A percentile compares a stretch with the other conserved stretches of the same genome.
Conservation (phyloP, 2,888 invertebrate genomes). For the Gandaritis pyraliata region DNA sequence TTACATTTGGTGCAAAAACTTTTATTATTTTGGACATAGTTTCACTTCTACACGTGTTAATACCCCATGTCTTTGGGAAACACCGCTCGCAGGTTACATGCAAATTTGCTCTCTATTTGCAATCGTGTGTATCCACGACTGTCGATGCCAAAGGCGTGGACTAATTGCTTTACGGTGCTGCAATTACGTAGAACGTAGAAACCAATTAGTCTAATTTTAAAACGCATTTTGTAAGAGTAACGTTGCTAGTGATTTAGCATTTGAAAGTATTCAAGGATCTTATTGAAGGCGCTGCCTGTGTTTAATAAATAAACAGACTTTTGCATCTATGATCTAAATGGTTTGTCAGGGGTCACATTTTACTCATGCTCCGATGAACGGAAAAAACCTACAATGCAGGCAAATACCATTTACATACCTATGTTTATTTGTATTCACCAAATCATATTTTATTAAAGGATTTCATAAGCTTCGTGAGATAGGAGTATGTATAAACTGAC, state of each 20-base stretch:
- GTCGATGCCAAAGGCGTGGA: constrained; percentile 42
- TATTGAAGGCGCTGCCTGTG: too few relatives aligned
- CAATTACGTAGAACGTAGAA: constrained; percentile 37
- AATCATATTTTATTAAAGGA: neutral
- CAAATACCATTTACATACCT: too few relatives aligned
- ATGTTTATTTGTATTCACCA: too few relatives aligned
- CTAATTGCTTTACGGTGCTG: constrained; percentile 40
- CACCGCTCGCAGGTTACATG: constrained; percentile 33
- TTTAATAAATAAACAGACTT: too few relatives aligned
- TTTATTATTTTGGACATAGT: neutral
- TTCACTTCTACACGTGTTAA: constrained; percentile 10
- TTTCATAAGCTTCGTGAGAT: neutral
- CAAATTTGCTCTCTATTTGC: constrained; percentile 43
- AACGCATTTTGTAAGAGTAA: constrained; percentile 11
- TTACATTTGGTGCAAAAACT: too few relatives aligned
- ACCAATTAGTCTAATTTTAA: constrained; percentile 37
- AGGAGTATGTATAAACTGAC: neutral
- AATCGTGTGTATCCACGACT: constrained; percentile 41
- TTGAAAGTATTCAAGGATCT: too few relatives aligned
- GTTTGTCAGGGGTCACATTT: too few relatives aligned
- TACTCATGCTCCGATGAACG: too few relatives aligned
- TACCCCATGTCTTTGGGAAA: constrained; percentile 6
- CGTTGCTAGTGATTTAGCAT: neutral
- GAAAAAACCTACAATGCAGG: too few relatives aligned
- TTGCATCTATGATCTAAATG: too few relatives aligned